These are phyloP conservation scores for Arvicanthis niloticus DNA, from an alignment of 2,113 vertebrate genomes.

Conservation along the genomic window DNA sequence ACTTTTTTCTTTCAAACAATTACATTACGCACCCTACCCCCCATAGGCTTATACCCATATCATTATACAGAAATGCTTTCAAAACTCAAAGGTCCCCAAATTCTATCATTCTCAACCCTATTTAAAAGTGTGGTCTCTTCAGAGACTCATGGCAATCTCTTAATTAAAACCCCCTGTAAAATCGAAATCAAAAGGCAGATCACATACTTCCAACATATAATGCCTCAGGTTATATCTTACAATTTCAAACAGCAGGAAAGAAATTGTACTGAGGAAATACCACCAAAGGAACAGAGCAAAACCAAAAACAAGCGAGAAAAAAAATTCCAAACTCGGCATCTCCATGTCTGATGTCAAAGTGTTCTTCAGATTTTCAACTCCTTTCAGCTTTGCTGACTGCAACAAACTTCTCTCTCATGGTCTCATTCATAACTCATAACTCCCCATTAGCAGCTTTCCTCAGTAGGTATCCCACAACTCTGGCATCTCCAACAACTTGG, in stretches of 20 bases:
- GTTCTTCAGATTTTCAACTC: background rate
- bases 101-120: background rate
- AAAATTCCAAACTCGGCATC: background rate
- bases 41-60: background rate
- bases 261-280: background rate
- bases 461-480: background rate
- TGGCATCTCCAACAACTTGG: background rate
- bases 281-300: background rate
- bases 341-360: background rate
- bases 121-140: background rate
- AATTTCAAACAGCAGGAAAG: background rate
- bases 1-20: background rate
- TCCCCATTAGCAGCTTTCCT: background rate
- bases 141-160: background rate
- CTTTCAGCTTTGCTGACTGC: background rate
- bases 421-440: background rate
- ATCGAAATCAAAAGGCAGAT: background rate
- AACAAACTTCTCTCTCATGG: background rate
- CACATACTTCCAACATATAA: background rate
- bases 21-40: background rate
- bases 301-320: background rate
- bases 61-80: background rate
- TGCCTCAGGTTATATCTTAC: background rate
- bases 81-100: background rate
- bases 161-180: background rate